Conservation (phyloP, 2,797 vertebrate species). For the Urocyon cinereoargenteus region DNA sequence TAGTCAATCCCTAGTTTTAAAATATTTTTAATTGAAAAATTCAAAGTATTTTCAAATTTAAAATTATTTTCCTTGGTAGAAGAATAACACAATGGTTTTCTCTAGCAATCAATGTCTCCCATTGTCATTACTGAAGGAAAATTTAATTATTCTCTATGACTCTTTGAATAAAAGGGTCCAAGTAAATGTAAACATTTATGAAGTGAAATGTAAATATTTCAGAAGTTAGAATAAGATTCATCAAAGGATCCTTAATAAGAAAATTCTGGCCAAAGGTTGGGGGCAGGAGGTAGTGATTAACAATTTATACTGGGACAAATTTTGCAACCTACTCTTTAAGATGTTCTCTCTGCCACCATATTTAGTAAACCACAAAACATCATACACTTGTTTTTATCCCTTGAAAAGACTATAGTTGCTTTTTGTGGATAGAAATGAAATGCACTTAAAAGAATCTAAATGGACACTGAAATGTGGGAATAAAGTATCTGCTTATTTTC, state of each 20-base stretch:
- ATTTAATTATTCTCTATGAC: neutral
- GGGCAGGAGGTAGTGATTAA: neutral
- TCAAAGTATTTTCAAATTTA: constrained; percentile 40
- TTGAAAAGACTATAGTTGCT: neutral
- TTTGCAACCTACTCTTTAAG: constrained; percentile 6
- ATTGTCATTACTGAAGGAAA: neutral
- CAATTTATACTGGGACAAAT: constrained; percentile 21
- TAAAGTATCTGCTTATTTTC: constrained; percentile 15
- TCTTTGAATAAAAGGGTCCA: neutral
- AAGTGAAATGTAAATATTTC: constrained; percentile 13
- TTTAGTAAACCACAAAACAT: constrained; percentile 24
- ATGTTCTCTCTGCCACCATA: neutral
- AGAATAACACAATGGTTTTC: neutral
- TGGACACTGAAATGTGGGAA: neutral
- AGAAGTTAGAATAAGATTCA: neutral
- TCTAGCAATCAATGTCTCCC: neutral
- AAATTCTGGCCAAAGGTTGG: neutral
- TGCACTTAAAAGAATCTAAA: constrained; percentile 54
- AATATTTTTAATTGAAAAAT: neutral
- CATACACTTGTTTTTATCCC: neutral
- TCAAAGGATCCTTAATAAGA: neutral
- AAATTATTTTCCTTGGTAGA: neutral
- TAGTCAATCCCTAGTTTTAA: neutral
- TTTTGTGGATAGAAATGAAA: constrained; percentile 16
- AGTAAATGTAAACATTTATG: neutral